These are phyloP conservation scores for Cephalopterus ornatus DNA, from an alignment of 2,113 vertebrate genomes.

Conservation along the genomic window DNA sequence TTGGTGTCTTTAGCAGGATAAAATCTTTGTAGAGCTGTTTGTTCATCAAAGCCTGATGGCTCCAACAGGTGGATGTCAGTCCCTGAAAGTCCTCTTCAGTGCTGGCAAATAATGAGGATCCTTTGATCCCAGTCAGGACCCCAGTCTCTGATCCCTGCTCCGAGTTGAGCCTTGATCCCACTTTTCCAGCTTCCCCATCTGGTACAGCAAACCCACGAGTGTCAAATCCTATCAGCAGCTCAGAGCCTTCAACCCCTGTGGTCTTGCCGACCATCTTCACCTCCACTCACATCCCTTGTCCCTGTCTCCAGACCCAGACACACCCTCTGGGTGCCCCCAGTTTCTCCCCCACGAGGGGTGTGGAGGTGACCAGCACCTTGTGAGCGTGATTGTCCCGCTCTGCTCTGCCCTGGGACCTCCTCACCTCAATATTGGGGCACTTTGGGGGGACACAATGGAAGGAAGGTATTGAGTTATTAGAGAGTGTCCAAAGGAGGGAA, in stretches of 20 bases:
- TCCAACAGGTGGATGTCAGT: neutral
- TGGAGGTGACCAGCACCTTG: neutral
- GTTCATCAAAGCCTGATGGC: neutral
- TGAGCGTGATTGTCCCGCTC: neutral
- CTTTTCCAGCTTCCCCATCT: neutral
- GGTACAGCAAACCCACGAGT: neutral
- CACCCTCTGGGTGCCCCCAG: neutral
- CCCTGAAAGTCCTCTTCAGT: constrained; percentile 39
- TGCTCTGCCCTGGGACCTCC: too few species aligned
- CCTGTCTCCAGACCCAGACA: neutral
- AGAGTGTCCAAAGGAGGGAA: too few species aligned
- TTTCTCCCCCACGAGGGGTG: accelerated
- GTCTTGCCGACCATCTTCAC: neutral
- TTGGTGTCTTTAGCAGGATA: neutral
- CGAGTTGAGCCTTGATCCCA: accelerated
- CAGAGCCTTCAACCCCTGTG: neutral
- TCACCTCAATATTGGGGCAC: too few species aligned
- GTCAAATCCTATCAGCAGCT: neutral
- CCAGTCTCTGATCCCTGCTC: constrained; percentile 15
- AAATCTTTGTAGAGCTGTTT: neutral
- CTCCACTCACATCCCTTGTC: neutral
- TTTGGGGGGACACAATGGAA: too few species aligned
- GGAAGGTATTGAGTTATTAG: too few species aligned
- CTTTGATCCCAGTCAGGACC: neutral
- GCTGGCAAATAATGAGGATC: neutral